phyloP scores from a whole-genome alignment of 2,113 vertebrate species.

The Bujurquina vittata region DNA sequence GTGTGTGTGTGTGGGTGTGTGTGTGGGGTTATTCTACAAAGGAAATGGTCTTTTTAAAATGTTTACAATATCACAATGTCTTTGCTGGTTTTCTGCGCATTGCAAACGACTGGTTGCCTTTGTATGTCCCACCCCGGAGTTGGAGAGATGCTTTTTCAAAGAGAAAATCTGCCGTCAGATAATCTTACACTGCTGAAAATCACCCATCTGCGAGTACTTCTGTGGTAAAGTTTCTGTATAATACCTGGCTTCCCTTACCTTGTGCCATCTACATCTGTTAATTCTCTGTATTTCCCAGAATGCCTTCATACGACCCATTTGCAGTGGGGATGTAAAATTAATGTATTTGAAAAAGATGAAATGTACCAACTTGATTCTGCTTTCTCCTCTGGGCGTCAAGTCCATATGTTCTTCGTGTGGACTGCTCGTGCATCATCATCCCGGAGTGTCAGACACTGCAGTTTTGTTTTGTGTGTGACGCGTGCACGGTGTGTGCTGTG shows the following conservation, averaged over 20 bases:
- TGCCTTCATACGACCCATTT: not conserved
- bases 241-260: not conserved
- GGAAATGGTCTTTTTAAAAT: conserved; percentile 39
- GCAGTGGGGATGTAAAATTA: not conserved
- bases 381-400: not conserved
- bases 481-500: rapidly evolving
- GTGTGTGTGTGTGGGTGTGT: too few species aligned
- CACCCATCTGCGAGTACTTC: not conserved
- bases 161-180: conserved; percentile 33
- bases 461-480: not conserved
- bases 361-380: not conserved
- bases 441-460: not conserved
- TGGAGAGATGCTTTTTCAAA: conserved; percentile 26
- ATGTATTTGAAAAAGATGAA: not conserved
- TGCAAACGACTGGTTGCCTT: conserved; percentile 60
- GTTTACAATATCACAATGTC: conserved; percentile 63
- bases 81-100: conserved; percentile 20
- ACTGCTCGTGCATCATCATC: not conserved
- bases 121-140: conserved; percentile 26
- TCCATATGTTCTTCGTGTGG: not conserved
- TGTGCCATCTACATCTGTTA: not conserved
- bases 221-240: not conserved
- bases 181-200: conserved; percentile 8
- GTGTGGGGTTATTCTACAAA: not conserved
- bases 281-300: not conserved